Evolutionary conservation across 1,140 invertebrate genomes (phyloP).

Genomic region (Heliothis virescens): DNA sequence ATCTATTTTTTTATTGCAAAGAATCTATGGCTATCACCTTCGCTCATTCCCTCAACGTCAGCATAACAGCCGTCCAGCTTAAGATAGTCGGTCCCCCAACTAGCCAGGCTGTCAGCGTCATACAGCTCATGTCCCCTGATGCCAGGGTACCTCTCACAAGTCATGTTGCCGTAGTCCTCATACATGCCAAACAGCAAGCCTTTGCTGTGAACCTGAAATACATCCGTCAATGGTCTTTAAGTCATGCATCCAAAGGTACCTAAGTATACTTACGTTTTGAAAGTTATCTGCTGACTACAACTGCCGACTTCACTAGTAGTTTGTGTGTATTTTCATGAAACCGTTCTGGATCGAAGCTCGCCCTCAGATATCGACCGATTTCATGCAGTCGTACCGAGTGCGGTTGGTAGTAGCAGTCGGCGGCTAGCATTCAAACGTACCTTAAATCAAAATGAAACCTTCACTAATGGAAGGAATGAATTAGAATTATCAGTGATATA

Average conservation of each 20-base stretch:
- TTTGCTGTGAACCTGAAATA: constrained; percentile 90
- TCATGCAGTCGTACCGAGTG: too few relatives aligned
- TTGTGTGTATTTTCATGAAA: too few relatives aligned
- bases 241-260: too few relatives aligned
- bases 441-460: too few relatives aligned
- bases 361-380: too few relatives aligned
- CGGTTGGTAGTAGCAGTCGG: not conserved
- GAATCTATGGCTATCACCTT: constrained; percentile 61
- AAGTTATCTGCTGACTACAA: too few relatives aligned
- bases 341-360: too few relatives aligned
- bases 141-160: constrained; percentile 95
- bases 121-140: constrained; percentile 90
- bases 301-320: too few relatives aligned
- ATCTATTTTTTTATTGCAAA: not conserved
- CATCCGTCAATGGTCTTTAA: not conserved
- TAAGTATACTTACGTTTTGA: too few relatives aligned
- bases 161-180: constrained; percentile 93
- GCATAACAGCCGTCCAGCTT: constrained; percentile 96
- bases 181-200: constrained; percentile 96
- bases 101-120: constrained; percentile 94
- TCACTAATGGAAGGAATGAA: too few relatives aligned
- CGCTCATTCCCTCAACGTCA: constrained; percentile 86
- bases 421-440: too few relatives aligned
- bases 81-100: constrained; percentile 96
- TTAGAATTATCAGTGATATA: too few relatives aligned